Conservation (phyloP, 2,113 vertebrate genomes). For the Cranoglanis bouderius region DNA sequence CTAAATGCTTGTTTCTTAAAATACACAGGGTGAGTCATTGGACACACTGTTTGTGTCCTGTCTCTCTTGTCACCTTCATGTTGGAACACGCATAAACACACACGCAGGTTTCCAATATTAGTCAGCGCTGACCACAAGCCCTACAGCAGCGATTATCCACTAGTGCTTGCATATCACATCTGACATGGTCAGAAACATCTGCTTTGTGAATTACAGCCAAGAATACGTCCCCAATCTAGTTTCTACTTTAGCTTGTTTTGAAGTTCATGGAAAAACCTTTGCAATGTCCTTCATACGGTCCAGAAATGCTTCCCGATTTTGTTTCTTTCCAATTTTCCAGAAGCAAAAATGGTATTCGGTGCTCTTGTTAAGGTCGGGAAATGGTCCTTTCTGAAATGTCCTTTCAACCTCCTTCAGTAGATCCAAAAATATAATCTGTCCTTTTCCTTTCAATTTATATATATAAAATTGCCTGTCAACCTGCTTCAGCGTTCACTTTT, state of each 20-base stretch:
- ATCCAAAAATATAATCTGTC: neutral
- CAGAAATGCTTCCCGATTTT: neutral
- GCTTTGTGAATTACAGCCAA: conserved; percentile 25
- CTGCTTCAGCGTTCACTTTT: neutral
- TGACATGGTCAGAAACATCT: conserved; percentile 38
- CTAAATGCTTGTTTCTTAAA: conserved; percentile 53
- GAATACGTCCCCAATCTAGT: neutral
- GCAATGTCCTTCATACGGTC: neutral
- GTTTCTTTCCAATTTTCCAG: neutral
- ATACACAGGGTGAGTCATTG: conserved; percentile 64
- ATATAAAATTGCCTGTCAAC: neutral
- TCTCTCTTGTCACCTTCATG: conserved; percentile 44
- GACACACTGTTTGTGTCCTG: conserved; percentile 52
- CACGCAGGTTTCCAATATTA: conserved; percentile 50
- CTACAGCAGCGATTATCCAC: conserved; percentile 54
- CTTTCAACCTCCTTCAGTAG: neutral
- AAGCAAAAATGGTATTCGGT: neutral
- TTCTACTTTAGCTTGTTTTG: neutral
- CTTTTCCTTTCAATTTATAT: neutral
- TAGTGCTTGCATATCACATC: conserved; percentile 37
- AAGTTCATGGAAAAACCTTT: neutral
- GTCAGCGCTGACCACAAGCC: conserved; percentile 38
- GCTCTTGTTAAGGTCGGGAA: neutral
- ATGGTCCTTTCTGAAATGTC: neutral
- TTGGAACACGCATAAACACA: neutral